phyloP scores from a whole-genome alignment of 2,888 invertebrate genomes.

The Argyra leucocephala region DNA sequence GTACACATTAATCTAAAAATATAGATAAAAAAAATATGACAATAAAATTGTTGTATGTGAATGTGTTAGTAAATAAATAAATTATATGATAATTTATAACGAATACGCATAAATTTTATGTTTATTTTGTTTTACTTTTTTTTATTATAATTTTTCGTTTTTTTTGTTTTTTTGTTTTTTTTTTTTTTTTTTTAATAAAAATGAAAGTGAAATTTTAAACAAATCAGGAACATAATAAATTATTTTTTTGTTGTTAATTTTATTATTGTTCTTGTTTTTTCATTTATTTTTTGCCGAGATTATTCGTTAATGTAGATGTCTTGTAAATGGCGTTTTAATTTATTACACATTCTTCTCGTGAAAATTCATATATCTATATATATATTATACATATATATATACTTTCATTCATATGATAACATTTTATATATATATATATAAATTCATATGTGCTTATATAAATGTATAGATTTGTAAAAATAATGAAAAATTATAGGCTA shows the following conservation, averaged over 20 bases:
- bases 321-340: slow-evolving; percentile 6
- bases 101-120: not conserved
- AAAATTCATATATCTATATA: not conserved
- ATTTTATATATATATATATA: not conserved
- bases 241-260: not conserved
- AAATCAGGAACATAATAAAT: slow-evolving; percentile 6
- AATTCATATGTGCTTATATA: not conserved
- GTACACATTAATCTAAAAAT: too few relatives aligned
- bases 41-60: not conserved
- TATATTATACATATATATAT: not conserved
- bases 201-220: not conserved
- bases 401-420: not conserved
- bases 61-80: slow-evolving; percentile 2
- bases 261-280: not conserved
- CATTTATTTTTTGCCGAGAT: not conserved
- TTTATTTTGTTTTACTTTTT: not conserved
- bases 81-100: slow-evolving; percentile 1
- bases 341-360: not conserved
- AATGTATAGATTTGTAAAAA: not conserved
- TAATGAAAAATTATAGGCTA: not conserved
- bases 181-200: not conserved
- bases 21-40: too few relatives aligned
- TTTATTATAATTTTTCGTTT: not conserved
- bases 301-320: slow-evolving; percentile 3
- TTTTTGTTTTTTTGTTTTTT: not conserved